These are phyloP conservation scores for Moxostoma hubbsi DNA, from an alignment of 2,797 vertebrate species.

Conservation along the genomic window DNA sequence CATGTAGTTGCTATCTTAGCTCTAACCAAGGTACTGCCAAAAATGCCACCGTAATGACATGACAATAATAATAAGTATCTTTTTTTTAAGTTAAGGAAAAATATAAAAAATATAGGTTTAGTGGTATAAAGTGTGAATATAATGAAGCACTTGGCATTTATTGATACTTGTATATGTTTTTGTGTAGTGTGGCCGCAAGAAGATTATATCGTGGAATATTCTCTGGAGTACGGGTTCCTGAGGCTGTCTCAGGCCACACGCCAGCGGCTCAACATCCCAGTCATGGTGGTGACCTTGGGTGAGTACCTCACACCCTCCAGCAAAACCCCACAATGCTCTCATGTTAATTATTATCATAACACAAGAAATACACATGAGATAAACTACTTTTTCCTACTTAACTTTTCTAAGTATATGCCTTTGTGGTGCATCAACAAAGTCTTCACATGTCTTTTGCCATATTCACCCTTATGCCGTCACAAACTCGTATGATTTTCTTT, in stretches of 20 bases:
- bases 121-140: not conserved
- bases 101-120: not conserved
- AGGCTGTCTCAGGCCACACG: conserved; percentile 92
- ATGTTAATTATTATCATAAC: not conserved
- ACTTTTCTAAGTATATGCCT: no score
- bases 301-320: conserved; percentile 57
- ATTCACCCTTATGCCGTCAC: no score
- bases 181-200: conserved; percentile 92
- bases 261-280: conserved; percentile 93
- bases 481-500: no score
- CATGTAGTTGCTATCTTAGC: no score
- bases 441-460: no score
- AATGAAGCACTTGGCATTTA: not conserved
- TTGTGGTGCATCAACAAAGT: no score
- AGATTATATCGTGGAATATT: conserved; percentile 97
- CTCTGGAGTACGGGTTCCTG: conserved; percentile 93
- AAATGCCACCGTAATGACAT: no score
- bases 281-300: conserved; percentile 98
- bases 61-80: no score
- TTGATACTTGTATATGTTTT: conserved; percentile 14
- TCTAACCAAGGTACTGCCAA: no score
- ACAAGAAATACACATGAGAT: no score
- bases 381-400: no score
- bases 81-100: no score
- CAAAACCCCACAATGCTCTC: not conserved